phyloP scores from a whole-genome alignment of 2,113 vertebrate species.

The Rhadina sibilatrix region DNA sequence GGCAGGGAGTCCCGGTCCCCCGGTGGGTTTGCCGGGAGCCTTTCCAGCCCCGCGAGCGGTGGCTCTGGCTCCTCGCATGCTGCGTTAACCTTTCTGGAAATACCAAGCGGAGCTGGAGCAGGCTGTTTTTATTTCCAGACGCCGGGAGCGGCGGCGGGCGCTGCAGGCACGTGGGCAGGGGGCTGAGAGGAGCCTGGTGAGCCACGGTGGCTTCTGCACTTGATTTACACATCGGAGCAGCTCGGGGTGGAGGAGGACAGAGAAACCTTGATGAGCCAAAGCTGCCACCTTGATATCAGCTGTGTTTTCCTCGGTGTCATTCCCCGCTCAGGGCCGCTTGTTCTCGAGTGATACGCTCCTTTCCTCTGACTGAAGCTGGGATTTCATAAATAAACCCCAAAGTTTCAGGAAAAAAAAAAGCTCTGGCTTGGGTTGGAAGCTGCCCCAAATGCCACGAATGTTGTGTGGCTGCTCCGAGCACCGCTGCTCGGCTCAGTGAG shows the following conservation, averaged over 20 bases:
- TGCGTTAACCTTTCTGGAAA: constrained; percentile 38
- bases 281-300: neutral
- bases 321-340: neutral
- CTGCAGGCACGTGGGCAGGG: constrained; percentile 17
- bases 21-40: neutral
- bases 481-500: rapidly evolving
- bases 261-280: neutral
- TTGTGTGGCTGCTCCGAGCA: rapidly evolving
- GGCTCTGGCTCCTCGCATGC: neutral
- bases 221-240: neutral
- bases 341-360: neutral
- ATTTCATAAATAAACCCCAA: neutral
- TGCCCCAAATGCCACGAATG: neutral
- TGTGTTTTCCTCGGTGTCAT: neutral
- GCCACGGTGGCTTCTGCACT: neutral
- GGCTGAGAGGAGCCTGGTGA: neutral
- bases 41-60: neutral
- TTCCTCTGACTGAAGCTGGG: neutral
- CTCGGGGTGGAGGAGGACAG: neutral
- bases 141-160: neutral
- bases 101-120: constrained; percentile 33
- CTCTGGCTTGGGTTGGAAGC: neutral
- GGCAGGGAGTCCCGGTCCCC: neutral
- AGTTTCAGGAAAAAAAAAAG: neutral
- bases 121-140: constrained; percentile 13